A percentile compares a stretch with the other conserved stretches of the same genome.
Evolutionary conservation across 2,113 vertebrate genomes (phyloP).

Genomic region (Neofelis nebulosa): DNA sequence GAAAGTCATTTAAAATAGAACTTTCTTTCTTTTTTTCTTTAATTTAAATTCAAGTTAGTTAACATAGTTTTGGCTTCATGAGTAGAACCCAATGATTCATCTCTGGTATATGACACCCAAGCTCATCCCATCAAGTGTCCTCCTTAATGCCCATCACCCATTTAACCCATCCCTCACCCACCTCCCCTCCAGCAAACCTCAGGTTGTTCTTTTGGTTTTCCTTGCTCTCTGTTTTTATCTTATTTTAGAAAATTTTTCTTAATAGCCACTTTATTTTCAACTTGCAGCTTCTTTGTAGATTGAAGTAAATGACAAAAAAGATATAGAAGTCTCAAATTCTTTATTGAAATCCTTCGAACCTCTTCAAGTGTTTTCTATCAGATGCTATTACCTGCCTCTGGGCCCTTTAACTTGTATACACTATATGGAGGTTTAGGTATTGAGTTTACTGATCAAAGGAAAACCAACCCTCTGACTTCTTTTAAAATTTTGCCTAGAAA

Average conservation of each 20-base stretch:
- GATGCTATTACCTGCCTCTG: neutral
- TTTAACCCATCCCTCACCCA: too few species aligned
- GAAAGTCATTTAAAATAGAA: neutral
- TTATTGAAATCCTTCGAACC: neutral
- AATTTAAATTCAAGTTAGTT: too few species aligned
- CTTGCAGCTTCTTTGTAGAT: neutral
- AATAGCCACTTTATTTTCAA: slow-evolving; percentile 29
- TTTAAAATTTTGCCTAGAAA: neutral
- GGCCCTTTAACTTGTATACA: neutral
- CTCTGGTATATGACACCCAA: too few species aligned
- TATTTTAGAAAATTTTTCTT: neutral
- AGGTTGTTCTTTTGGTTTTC: too few species aligned
- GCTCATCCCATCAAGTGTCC: too few species aligned
- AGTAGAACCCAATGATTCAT: too few species aligned
- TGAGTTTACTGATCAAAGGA: slow-evolving; percentile 17
- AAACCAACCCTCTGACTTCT: neutral
- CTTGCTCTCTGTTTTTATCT: too few species aligned
- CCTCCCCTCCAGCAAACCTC: too few species aligned
- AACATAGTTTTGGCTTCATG: too few species aligned
- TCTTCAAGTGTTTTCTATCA: neutral
- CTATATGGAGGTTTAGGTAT: neutral
- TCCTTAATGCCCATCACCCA: too few species aligned
- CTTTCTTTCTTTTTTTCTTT: neutral
- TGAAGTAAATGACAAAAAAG: neutral
- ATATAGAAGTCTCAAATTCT: neutral